These are phyloP conservation scores for Hartigia nigra DNA, from an alignment of 2,888 invertebrate species.

Conservation along the genomic window DNA sequence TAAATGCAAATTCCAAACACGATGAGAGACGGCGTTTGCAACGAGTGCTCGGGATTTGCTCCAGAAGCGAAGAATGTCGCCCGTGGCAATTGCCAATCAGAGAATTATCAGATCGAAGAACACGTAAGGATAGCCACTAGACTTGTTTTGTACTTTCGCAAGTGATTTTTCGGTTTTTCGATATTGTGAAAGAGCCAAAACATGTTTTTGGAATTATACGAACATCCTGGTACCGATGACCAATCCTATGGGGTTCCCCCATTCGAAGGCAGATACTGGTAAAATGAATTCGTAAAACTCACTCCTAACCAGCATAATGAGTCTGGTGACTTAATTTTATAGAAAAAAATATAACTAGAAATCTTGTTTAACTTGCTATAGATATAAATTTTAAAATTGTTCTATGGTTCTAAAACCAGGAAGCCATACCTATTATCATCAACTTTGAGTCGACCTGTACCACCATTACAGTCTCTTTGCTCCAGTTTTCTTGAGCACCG, in stretches of 20 bases:
- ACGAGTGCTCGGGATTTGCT: constrained; percentile 22
- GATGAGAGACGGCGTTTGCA: constrained; percentile 36
- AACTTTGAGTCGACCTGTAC: not conserved
- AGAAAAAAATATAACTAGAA: not conserved
- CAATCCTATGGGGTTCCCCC: not conserved
- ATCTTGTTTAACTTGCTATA: fast-evolving
- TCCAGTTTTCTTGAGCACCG: not conserved
- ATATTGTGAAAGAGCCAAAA: not conserved
- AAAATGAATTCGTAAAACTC: not conserved
- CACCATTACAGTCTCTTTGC: not conserved
- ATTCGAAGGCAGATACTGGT: not conserved
- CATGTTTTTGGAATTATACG: not conserved
- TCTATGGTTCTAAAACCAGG: not conserved
- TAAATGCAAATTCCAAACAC: constrained; percentile 48
- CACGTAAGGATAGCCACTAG: not conserved
- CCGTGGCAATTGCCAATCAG: constrained; percentile 21
- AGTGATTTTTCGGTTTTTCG: constrained; percentile 6
- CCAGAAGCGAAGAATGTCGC: constrained; percentile 46
- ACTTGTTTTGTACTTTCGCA: not conserved
- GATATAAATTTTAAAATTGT: not conserved
- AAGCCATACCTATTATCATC: not conserved
- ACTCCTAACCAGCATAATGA: not conserved
- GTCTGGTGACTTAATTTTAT: not conserved
- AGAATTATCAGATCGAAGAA: constrained; percentile 1
- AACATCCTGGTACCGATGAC: not conserved